phyloP scores from a whole-genome alignment of 2,888 invertebrate species.

The Cephus spinipes region DNA sequence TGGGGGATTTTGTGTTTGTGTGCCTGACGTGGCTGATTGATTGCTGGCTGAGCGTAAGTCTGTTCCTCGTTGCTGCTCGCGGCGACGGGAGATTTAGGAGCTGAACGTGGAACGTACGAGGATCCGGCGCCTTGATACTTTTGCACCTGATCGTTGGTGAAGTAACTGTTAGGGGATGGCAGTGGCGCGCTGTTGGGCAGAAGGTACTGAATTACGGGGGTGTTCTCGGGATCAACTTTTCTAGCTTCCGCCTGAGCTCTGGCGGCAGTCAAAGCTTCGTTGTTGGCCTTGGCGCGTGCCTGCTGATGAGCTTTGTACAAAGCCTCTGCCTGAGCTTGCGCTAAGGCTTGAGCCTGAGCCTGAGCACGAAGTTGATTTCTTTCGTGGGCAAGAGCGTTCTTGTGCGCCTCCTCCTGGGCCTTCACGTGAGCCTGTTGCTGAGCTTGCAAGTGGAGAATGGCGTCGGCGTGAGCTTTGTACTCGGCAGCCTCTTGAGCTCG shows the following conservation, averaged over 20 bases:
- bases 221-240: conserved; percentile 51
- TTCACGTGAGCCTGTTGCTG: conserved; percentile 59
- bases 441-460: conserved; percentile 57
- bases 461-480: conserved; percentile 62
- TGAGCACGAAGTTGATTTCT: conserved; percentile 60
- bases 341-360: conserved; percentile 59
- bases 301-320: conserved; percentile 56
- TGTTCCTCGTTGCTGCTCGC: conserved; percentile 30
- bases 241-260: conserved; percentile 54
- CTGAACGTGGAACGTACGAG: conserved; percentile 53
- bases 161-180: conserved; percentile 50
- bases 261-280: conserved; percentile 53
- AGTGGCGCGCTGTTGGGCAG: conserved; percentile 42
- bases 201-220: conserved; percentile 57
- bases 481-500: conserved; percentile 59
- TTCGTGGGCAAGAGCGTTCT: conserved; percentile 57
- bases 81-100: conserved; percentile 42
- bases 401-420: conserved; percentile 59
- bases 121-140: conserved; percentile 56
- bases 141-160: conserved; percentile 51
- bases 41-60: conserved; percentile 27
- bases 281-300: conserved; percentile 54
- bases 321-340: conserved; percentile 60
- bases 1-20: conserved; percentile 55
- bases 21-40: conserved; percentile 54